Conservation (phyloP, 2,113 vertebrate species). For the Mastomys coucha region DNA sequence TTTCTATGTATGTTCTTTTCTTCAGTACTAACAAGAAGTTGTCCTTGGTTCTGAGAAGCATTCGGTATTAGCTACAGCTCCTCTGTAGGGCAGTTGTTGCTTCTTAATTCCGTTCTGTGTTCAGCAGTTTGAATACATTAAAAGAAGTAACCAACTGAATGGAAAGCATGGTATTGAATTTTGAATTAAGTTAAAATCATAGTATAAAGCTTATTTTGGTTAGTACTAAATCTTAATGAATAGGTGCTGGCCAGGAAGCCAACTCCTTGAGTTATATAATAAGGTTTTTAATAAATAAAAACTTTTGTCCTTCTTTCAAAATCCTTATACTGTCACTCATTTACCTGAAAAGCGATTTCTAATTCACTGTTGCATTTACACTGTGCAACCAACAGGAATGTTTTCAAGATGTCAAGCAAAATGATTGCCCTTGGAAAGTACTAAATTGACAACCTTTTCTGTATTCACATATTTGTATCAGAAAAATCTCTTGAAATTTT, state of each 20-base stretch:
- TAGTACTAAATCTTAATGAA: constrained; percentile 78
- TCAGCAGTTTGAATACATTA: constrained; percentile 82
- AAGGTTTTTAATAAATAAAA: constrained; percentile 74
- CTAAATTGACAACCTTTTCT: constrained; percentile 71
- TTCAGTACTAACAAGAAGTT: constrained; percentile 65
- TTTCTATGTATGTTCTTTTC: constrained; percentile 66
- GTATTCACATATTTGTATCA: constrained; percentile 66
- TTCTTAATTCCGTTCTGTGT: constrained; percentile 77
- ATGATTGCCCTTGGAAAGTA: constrained; percentile 63
- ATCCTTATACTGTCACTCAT: constrained; percentile 75
- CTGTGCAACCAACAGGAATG: constrained; percentile 71
- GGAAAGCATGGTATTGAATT: constrained; percentile 72
- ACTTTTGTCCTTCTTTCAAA: constrained; percentile 78
- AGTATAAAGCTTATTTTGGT: constrained; percentile 75
- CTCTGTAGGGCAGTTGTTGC: constrained; percentile 81
- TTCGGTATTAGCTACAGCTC: constrained; percentile 75
- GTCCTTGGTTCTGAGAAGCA: constrained; percentile 75
- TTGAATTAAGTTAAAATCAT: constrained; percentile 77
- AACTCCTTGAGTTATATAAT: constrained; percentile 70
- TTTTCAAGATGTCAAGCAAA: constrained; percentile 71
- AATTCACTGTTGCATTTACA: constrained; percentile 70
- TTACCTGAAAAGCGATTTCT: constrained; percentile 73
- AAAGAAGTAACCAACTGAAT: constrained; percentile 75
- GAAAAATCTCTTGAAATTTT: constrained; percentile 59
- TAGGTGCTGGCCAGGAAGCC: constrained; percentile 78